A percentile compares a stretch with the other conserved stretches of the same genome.
These are phyloP conservation scores for Arremon brunneinucha DNA, from an alignment of 2,797 vertebrate genomes.

Conservation along the genomic window DNA sequence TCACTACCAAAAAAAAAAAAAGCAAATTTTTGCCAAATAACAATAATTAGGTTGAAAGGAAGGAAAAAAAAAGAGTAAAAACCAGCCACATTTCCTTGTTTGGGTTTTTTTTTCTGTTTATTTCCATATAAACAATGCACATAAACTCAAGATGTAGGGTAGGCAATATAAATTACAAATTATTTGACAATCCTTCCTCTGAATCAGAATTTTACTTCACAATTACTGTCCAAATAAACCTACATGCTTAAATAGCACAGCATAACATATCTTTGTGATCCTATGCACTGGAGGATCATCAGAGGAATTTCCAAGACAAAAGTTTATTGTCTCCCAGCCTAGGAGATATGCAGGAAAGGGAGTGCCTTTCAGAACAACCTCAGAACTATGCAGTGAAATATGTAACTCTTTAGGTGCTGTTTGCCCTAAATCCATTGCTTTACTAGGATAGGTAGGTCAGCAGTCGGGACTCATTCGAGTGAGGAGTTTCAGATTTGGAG, in stretches of 20 bases:
- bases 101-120: not conserved
- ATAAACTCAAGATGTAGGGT: not conserved
- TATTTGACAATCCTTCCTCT: not conserved
- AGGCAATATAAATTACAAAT: not conserved
- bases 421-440: not conserved
- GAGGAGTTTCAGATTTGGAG: not conserved
- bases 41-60: not conserved
- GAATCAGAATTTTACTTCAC: not conserved
- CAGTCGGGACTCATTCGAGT: not conserved
- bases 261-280: not conserved
- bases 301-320: not conserved
- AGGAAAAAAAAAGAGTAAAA: not conserved
- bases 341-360: not conserved
- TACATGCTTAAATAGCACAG: not conserved
- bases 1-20: not conserved
- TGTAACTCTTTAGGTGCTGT: not conserved
- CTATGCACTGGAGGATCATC: not conserved
- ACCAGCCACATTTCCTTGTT: fast-evolving
- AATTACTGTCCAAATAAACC: not conserved
- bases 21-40: not conserved
- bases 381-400: not conserved
- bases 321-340: not conserved
- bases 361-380: not conserved
- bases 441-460: not conserved
- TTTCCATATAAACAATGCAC: not conserved